phyloP scores from a whole-genome alignment of 2,888 invertebrate genomes.

The Dasypolia templi region DNA sequence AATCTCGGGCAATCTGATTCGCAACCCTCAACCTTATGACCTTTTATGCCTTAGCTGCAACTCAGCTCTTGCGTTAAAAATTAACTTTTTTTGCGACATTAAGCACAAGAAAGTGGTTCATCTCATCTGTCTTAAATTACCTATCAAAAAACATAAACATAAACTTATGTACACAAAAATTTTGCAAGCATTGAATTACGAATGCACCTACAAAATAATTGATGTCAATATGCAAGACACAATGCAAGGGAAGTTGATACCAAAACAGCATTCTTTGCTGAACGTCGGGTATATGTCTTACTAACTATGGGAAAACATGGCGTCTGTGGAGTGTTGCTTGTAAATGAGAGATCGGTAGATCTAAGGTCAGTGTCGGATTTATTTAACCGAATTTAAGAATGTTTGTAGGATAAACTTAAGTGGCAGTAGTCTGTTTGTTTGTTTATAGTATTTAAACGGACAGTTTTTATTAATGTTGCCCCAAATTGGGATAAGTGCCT shows the following conservation, averaged over 20 bases:
- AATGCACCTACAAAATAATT: slow-evolving; percentile 33
- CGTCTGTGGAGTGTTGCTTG: slow-evolving; percentile 61
- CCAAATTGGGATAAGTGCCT: background rate
- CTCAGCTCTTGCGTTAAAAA: background rate
- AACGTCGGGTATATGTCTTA: slow-evolving; percentile 42
- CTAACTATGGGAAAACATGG: slow-evolving; percentile 75
- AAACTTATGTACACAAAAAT: no score
- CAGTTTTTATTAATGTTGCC: background rate
- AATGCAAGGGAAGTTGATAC: slow-evolving; percentile 69
- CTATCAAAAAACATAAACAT: no score
- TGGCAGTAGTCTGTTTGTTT: background rate
- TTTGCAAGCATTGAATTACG: slow-evolving; percentile 4
- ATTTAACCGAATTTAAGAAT: slow-evolving; percentile 5
- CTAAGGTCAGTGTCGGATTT: slow-evolving; percentile 19
- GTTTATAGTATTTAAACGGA: background rate
- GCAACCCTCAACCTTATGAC: background rate
- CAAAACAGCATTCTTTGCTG: slow-evolving; percentile 69
- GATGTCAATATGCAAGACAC: slow-evolving; percentile 57
- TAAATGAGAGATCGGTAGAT: slow-evolving; percentile 61
- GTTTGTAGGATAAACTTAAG: background rate
- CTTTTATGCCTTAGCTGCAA: background rate
- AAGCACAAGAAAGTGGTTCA: background rate
- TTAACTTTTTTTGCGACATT: background rate
- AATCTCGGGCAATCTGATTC: background rate
- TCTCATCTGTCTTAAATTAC: background rate